Evolutionary conservation across 2,797 vertebrate genomes (phyloP).

Genomic region (Echeneis naucrates): DNA sequence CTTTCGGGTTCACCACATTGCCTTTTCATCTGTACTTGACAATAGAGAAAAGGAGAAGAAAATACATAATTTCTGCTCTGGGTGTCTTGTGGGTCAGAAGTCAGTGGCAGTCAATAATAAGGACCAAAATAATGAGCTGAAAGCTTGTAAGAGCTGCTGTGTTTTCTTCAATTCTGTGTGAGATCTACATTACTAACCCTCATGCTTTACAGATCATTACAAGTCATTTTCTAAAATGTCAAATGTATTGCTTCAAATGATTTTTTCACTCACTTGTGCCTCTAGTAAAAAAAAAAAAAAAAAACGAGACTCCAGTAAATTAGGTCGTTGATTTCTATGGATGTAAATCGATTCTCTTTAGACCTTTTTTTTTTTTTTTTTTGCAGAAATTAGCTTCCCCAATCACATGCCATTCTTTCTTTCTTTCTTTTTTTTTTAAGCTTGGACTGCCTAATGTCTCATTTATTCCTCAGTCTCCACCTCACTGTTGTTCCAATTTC

Average conservation of each 20-base stretch:
- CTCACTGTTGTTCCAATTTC: slow-evolving; percentile 77
- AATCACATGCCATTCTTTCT: slow-evolving; percentile 9
- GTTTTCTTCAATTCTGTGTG: not conserved
- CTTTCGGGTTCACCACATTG: slow-evolving; percentile 1
- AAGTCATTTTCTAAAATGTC: not conserved
- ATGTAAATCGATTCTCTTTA: slow-evolving; percentile 7
- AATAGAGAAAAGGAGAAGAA: not conserved
- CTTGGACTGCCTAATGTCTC: slow-evolving; percentile 44
- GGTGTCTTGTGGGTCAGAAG: not conserved
- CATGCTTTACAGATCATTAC: not conserved
- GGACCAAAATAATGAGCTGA: slow-evolving; percentile 3
- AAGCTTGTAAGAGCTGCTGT: not conserved
- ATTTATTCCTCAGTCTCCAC: slow-evolving; percentile 58
- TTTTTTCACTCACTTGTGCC: slow-evolving; percentile 19
- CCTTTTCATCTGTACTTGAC: slow-evolving; percentile 7
- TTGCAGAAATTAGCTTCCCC: slow-evolving; percentile 33
- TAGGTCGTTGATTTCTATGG: not conserved
- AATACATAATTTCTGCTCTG: not conserved
- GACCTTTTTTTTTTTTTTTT: no score
- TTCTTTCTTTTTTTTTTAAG: no score
- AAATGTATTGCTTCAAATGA: not conserved
- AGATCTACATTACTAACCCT: slow-evolving; percentile 15
- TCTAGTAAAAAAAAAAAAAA: not conserved
- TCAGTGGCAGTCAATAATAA: not conserved
- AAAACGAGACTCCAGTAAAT: not conserved